Percentiles rank a stretch among this genome's conserved stretches.
These are phyloP conservation scores for Meganola albula DNA, from an alignment of 2,888 invertebrate genomes.

Conservation along the genomic window DNA sequence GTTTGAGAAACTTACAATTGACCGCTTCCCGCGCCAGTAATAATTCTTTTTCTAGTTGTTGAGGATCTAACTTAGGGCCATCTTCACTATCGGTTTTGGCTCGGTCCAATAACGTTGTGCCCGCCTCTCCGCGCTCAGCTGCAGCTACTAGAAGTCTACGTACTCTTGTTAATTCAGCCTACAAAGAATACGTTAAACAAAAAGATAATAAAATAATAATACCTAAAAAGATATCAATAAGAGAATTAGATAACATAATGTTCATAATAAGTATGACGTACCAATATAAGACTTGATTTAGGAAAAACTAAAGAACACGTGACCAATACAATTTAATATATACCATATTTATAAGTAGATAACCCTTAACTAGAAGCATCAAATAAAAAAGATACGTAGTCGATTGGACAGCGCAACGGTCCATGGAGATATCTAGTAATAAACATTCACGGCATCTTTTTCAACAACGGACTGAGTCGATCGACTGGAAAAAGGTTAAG, in stretches of 20 bases:
- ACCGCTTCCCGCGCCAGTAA: slow-evolving; percentile 88
- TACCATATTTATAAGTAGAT: no score
- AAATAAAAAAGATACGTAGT: slow-evolving; percentile 22
- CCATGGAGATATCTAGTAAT: slow-evolving; percentile 29
- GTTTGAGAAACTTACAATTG: slow-evolving; percentile 72
- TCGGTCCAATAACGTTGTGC: slow-evolving; percentile 69
- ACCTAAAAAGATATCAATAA: no score
- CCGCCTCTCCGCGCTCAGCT: slow-evolving; percentile 77
- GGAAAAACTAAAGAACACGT: no score
- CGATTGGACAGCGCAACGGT: slow-evolving; percentile 21
- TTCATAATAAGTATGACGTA: no score
- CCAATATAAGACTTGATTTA: no score
- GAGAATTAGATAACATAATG: no score
- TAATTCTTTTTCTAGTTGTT: slow-evolving; percentile 83
- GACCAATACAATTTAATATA: no score
- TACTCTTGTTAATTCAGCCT: slow-evolving; percentile 83
- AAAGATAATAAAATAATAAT: no score
- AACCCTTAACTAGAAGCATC: no score
- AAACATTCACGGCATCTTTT: slow-evolving; percentile 29
- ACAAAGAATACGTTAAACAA: no score
- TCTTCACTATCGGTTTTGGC: slow-evolving; percentile 65
- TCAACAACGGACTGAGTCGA: slow-evolving; percentile 24
- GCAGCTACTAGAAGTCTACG: slow-evolving; percentile 81
- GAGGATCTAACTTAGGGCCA: slow-evolving; percentile 69
- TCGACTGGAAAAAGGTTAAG: slow-evolving; percentile 29